These are phyloP conservation scores for Chaenodraco wilsoni DNA, from an alignment of 2,797 vertebrate genomes.

Conservation along the genomic window DNA sequence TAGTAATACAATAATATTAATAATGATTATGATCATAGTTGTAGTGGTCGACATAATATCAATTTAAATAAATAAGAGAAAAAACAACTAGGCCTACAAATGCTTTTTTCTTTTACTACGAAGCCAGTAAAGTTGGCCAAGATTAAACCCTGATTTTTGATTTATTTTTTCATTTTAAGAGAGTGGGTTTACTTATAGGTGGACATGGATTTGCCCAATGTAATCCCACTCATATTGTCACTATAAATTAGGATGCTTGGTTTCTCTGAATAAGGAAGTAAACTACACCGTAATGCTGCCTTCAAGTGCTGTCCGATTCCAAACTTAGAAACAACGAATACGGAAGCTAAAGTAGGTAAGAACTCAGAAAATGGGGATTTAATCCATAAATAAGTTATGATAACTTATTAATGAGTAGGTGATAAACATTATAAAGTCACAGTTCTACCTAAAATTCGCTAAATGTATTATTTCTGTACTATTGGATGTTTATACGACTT, in stretches of 20 bases:
- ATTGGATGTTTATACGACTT: accelerated
- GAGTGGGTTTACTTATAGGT: no score
- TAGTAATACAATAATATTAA: no score
- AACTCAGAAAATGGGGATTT: not conserved
- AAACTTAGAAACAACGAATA: accelerated
- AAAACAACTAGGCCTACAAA: no score
- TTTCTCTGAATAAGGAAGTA: slow-evolving; percentile 46
- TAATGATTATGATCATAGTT: no score
- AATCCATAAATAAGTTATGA: accelerated
- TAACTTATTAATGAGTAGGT: accelerated
- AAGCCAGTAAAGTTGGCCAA: no score
- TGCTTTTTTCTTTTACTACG: no score
- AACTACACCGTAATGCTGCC: slow-evolving; percentile 11
- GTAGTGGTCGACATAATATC: no score
- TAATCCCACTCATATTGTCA: not conserved
- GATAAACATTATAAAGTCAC: accelerated
- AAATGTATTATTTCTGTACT: not conserved
- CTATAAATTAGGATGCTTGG: slow-evolving; percentile 25
- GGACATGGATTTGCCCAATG: not conserved
- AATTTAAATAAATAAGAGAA: no score
- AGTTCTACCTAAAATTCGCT: accelerated
- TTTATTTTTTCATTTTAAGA: no score
- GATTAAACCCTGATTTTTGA: no score
- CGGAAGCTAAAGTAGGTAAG: not conserved
- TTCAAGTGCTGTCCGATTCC: not conserved